Conservation (phyloP, 2,888 invertebrate genomes). For the Chironomus riparius region DNA sequence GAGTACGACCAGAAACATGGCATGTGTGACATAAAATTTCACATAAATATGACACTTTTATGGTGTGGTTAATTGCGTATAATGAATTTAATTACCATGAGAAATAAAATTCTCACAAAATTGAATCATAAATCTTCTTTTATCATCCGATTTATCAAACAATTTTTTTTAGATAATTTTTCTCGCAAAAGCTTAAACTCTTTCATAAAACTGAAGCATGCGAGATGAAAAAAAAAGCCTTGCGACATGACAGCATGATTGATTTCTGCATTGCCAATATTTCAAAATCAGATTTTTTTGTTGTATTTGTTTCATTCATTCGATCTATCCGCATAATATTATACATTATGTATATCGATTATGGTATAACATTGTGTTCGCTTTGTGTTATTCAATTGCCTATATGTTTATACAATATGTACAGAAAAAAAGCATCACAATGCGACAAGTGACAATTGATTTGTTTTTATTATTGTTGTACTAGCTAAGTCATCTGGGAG, state of each 20-base stretch:
- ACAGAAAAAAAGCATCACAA: neutral
- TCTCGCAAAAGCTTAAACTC: neutral
- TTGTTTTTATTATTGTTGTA: slow-evolving; percentile 4
- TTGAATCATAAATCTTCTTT: no score
- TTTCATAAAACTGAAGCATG: no score
- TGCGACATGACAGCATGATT: neutral
- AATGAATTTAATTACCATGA: no score
- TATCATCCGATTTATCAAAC: neutral
- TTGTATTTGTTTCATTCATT: neutral
- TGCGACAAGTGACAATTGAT: slow-evolving; percentile 25
- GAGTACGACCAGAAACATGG: no score
- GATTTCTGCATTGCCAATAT: slow-evolving; percentile 1
- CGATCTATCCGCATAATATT: neutral
- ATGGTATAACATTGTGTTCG: neutral
- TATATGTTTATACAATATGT: neutral
- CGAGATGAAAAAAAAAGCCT: neutral
- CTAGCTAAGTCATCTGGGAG: no score
- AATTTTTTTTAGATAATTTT: neutral
- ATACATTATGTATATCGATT: neutral
- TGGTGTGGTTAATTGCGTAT: no score
- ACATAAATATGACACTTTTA: no score
- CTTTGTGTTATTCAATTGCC: neutral
- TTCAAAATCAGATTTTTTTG: neutral
- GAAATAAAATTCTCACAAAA: no score
- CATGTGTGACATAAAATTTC: no score